Conservation (phyloP, 2,888 invertebrate species). For the Artemia sp. region DNA sequence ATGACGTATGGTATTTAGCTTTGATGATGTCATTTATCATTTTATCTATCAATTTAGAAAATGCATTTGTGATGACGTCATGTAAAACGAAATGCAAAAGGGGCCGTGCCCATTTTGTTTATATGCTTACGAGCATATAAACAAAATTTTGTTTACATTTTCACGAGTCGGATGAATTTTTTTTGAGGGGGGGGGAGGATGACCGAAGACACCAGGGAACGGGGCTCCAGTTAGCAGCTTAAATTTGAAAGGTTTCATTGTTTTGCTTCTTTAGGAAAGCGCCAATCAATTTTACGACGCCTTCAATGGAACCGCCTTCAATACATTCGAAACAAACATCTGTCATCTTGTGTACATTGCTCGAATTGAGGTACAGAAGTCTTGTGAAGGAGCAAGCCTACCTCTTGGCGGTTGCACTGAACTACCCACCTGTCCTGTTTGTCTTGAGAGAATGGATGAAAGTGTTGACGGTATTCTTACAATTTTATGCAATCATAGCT, state of each 20-base stretch:
- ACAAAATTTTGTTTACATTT: too few species aligned
- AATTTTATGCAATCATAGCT: constrained; percentile 94
- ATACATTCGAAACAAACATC: constrained; percentile 74
- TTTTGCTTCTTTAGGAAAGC: constrained; percentile 40
- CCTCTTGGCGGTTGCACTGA: constrained; percentile 61
- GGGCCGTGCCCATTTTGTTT: too few species aligned
- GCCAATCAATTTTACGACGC: constrained; percentile 81
- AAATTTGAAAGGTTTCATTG: constrained; percentile 23
- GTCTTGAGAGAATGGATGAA: constrained; percentile 94
- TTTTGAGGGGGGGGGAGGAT: too few species aligned
- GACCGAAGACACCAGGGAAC: too few species aligned
- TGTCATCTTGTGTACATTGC: constrained; percentile 94
- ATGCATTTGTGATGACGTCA: too few species aligned
- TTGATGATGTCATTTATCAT: too few species aligned
- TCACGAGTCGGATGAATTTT: too few species aligned
- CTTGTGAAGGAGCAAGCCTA: constrained; percentile 46
- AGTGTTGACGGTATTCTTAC: constrained; percentile 92
- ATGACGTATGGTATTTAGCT: too few species aligned
- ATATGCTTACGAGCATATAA: too few species aligned
- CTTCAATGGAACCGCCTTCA: constrained; percentile 82
- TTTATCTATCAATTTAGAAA: too few species aligned
- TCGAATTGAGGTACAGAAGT: constrained; percentile 59
- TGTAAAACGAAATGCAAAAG: too few species aligned
- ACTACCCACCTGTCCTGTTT: constrained; percentile 90
- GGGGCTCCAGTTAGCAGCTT: constrained; percentile 21